phyloP scores from a whole-genome alignment of 2,797 vertebrate species.

The Margarornis squamiger region DNA sequence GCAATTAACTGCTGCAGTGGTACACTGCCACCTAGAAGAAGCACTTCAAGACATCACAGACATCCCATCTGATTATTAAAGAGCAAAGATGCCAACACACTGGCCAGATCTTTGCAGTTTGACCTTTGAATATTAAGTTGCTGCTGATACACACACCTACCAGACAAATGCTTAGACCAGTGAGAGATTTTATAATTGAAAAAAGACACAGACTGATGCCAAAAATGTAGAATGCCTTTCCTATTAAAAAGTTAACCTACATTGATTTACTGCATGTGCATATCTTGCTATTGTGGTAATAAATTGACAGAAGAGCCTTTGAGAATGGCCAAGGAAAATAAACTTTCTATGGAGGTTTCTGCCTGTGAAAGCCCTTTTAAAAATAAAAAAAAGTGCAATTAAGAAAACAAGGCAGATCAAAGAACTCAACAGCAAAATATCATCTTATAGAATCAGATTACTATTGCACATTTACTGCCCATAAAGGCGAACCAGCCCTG shows the following conservation, averaged over 20 bases:
- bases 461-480: background rate
- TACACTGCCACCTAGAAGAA: conserved; percentile 57
- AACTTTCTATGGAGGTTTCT: background rate
- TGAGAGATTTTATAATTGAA: conserved; percentile 63
- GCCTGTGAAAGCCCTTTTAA: background rate
- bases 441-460: background rate
- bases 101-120: conserved; percentile 56
- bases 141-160: conserved; percentile 6
- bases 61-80: conserved; percentile 64
- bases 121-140: conserved; percentile 70
- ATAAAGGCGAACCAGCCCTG: background rate
- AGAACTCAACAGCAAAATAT: background rate
- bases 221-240: conserved; percentile 43
- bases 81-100: conserved; percentile 55
- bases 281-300: conserved; percentile 45
- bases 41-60: conserved; percentile 58
- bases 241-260: conserved; percentile 55
- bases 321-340: background rate
- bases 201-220: conserved; percentile 19
- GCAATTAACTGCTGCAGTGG: conserved; percentile 62
- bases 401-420: background rate
- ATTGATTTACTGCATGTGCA: conserved; percentile 35
- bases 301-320: conserved; percentile 34
- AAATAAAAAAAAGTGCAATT: background rate
- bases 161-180: conserved; percentile 60